A percentile compares a stretch with the other conserved stretches of the same genome.
Conservation (phyloP, 1,140 invertebrate species). For the Ditylenchus dipsaci region DNA sequence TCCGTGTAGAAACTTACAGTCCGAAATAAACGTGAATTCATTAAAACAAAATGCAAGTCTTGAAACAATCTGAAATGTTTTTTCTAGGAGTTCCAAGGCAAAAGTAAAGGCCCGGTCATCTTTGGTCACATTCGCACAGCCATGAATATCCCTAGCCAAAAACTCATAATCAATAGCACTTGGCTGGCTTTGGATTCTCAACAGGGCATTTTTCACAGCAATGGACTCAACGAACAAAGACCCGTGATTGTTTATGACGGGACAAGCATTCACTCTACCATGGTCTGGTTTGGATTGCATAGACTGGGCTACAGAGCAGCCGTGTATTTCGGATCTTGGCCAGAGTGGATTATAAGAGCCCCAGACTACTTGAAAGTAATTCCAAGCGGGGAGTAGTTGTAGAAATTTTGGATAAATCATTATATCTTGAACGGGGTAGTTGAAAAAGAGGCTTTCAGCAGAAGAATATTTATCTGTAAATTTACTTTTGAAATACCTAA, state of each 20-base stretch:
- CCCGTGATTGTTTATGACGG: slow-evolving; percentile 55
- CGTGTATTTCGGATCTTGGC: slow-evolving; percentile 55
- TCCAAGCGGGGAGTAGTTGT: slow-evolving; percentile 13
- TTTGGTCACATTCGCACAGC: slow-evolving; percentile 52
- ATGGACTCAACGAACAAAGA: slow-evolving; percentile 26
- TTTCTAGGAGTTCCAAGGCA: slow-evolving; percentile 48
- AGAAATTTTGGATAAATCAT: too few relatives aligned
- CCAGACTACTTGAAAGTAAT: slow-evolving; percentile 54
- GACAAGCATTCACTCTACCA: slow-evolving; percentile 41
- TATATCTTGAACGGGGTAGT: too few relatives aligned
- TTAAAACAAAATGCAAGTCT: too few relatives aligned
- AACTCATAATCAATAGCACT: slow-evolving; percentile 28
- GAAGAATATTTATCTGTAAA: too few relatives aligned
- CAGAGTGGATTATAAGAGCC: slow-evolving; percentile 54
- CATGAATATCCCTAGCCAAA: slow-evolving; percentile 51
- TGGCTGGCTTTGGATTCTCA: slow-evolving; percentile 27
- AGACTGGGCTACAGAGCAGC: slow-evolving; percentile 35
- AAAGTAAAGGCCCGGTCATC: slow-evolving; percentile 16
- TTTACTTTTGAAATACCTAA: too few relatives aligned
- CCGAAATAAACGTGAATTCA: too few relatives aligned
- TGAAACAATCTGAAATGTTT: too few relatives aligned
- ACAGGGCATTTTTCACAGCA: slow-evolving; percentile 27
- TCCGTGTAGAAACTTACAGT: too few relatives aligned
- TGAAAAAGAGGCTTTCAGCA: too few relatives aligned
- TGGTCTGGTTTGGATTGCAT: slow-evolving; percentile 50